phyloP scores from a whole-genome alignment of 2,113 vertebrate genomes.

The Salvelinus namaycush region DNA sequence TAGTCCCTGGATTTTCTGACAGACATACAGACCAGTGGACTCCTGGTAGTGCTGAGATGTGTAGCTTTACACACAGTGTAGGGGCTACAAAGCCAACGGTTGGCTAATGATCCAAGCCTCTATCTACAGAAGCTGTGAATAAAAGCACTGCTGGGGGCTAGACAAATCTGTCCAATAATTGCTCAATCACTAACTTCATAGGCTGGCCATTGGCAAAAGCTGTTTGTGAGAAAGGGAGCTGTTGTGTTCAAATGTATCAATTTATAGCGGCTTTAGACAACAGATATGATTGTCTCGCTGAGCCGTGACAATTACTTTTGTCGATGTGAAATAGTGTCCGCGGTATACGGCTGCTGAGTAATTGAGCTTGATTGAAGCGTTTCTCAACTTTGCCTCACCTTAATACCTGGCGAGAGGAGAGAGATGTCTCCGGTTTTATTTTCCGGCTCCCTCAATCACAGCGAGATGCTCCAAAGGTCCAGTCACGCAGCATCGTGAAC shows the following conservation, averaged over 20 bases:
- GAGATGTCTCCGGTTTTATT: conserved; percentile 2
- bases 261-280: conserved; percentile 30
- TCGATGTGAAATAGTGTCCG: conserved; percentile 43
- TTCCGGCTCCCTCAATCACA: conserved; percentile 3
- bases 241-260: conserved; percentile 2
- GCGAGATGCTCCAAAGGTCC: conserved; percentile 10
- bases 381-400: conserved; percentile 29
- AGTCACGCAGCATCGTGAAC: conserved; percentile 10
- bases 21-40: conserved; percentile 36
- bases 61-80: conserved; percentile 16
- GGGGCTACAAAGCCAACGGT: conserved; percentile 46
- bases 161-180: conserved; percentile 62
- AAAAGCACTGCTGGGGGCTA: conserved; percentile 42
- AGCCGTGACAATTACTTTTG: conserved; percentile 43
- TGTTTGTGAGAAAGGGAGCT: conserved; percentile 16
- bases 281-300: conserved; percentile 36
- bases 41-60: conserved; percentile 45
- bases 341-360: conserved; percentile 33
- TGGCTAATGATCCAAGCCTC: conserved; percentile 47
- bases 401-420: not conserved
- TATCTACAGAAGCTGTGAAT: conserved; percentile 41
- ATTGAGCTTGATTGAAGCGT: conserved; percentile 54
- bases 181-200: conserved; percentile 50
- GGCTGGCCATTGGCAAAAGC: conserved; percentile 39
- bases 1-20: conserved; percentile 46